Evolutionary conservation across 2,888 invertebrate genomes (phyloP).

Genomic region (Congeria kusceri): DNA sequence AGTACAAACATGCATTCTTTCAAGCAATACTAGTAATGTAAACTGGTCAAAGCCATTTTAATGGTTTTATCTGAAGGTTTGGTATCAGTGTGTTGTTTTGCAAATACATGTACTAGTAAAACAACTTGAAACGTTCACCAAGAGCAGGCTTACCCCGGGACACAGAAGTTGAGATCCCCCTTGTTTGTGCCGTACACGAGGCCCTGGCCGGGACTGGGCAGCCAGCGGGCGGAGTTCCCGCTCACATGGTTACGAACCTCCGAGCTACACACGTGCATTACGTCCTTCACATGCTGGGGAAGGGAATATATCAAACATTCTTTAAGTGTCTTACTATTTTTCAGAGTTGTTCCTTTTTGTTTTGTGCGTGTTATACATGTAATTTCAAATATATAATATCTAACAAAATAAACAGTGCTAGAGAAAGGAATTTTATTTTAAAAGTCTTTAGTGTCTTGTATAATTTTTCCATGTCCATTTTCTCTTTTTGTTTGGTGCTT

Average conservation of each 20-base stretch:
- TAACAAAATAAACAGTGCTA: not conserved
- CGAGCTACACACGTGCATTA: slow-evolving; percentile 82
- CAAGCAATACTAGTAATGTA: no score
- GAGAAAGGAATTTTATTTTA: no score
- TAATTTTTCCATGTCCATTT: no score
- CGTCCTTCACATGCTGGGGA: slow-evolving; percentile 80
- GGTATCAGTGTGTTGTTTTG: no score
- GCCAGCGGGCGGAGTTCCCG: slow-evolving; percentile 94
- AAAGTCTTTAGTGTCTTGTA: no score
- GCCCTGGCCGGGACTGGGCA: slow-evolving; percentile 93
- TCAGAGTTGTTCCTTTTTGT: no score
- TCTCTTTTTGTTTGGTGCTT: no score
- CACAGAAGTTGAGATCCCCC: slow-evolving; percentile 88
- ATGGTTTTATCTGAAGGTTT: no score
- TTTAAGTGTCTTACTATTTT: no score
- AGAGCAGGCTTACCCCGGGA: slow-evolving; percentile 77
- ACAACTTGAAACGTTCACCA: no score
- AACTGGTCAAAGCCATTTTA: no score
- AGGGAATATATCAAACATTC: not conserved
- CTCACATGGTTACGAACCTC: slow-evolving; percentile 88
- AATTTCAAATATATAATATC: not conserved
- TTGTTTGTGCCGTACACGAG: slow-evolving; percentile 94
- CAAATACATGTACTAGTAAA: no score
- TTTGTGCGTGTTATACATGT: not conserved
- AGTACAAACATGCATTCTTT: not conserved